Evolutionary conservation across 2,797 vertebrate species (phyloP).

Genomic region (Girardinus metallicus): DNA sequence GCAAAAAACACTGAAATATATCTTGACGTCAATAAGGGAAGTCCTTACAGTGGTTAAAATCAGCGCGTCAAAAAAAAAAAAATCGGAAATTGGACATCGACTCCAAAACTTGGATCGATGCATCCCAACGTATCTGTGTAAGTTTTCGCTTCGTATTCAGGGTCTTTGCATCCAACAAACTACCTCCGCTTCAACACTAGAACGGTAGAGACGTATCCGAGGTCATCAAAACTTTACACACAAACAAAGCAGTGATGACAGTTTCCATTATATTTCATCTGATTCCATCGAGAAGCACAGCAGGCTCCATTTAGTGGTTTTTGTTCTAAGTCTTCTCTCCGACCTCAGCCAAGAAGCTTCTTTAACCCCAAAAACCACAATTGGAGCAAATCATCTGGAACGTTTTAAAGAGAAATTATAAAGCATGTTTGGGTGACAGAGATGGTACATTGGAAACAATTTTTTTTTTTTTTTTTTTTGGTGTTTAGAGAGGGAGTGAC

Average conservation of each 20-base stretch:
- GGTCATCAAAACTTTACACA: background rate
- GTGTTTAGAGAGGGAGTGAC: background rate
- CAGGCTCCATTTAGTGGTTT: conserved; percentile 9
- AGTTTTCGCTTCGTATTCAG: background rate
- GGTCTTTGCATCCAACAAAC: background rate
- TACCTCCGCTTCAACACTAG: background rate
- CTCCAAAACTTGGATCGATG: background rate
- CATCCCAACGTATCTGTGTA: background rate
- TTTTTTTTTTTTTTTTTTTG: too few relatives aligned
- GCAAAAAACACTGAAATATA: background rate
- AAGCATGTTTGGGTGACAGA: background rate
- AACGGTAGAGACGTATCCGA: background rate
- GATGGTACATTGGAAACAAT: background rate
- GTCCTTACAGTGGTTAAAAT: background rate
- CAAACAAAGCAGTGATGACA: background rate
- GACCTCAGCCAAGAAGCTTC: background rate
- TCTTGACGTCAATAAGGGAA: background rate
- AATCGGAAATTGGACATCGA: background rate
- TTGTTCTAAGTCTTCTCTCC: background rate
- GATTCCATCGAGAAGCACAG: conserved; percentile 6
- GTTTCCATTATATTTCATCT: conserved; percentile 11
- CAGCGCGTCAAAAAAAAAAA: background rate
- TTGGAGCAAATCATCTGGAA: background rate
- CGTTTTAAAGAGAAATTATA: conserved; percentile 6
- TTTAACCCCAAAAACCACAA: background rate